These are phyloP conservation scores for Pocillopora damicornis DNA, from an alignment of 64 coral and sea anemone genomes.

Conservation along the genomic window DNA sequence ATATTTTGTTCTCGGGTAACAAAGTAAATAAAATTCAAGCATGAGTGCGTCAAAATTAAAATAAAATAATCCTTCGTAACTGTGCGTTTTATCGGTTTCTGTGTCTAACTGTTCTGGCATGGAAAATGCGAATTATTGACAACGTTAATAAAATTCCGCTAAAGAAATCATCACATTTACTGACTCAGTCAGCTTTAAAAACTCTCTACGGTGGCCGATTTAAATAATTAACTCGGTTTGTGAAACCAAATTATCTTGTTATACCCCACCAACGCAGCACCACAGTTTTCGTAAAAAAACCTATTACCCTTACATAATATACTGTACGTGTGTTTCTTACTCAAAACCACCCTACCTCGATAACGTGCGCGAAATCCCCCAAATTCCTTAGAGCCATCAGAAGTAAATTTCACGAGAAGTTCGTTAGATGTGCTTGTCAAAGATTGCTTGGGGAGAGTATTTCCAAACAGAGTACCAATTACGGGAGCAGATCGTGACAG, in stretches of 20 bases:
- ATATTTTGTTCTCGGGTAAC: not conserved
- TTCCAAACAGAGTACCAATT: not conserved
- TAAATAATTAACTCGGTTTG: too few species aligned
- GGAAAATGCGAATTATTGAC: too few species aligned
- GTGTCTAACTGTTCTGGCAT: too few species aligned
- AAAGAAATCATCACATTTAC: too few species aligned
- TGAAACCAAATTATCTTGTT: too few species aligned
- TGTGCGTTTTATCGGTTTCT: too few species aligned
- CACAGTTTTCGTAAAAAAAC: not conserved
- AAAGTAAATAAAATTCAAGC: not conserved
- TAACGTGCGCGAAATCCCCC: not conserved
- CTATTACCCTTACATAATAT: not conserved
- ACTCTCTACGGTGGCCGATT: too few species aligned
- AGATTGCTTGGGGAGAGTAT: not conserved
- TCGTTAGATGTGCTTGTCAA: not conserved
- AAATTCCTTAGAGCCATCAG: not conserved
- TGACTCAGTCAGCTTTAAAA: too few species aligned
- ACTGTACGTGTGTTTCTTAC: not conserved
- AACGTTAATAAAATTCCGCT: too few species aligned
- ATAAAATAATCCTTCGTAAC: not conserved
- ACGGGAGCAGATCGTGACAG: not conserved
- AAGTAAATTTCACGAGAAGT: not conserved
- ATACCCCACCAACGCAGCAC: not conserved
- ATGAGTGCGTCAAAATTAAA: not conserved
- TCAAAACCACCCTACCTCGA: not conserved